phyloP scores from a whole-genome alignment of 2,888 invertebrate genomes.

The Gastracanthus pulcherrimus region DNA sequence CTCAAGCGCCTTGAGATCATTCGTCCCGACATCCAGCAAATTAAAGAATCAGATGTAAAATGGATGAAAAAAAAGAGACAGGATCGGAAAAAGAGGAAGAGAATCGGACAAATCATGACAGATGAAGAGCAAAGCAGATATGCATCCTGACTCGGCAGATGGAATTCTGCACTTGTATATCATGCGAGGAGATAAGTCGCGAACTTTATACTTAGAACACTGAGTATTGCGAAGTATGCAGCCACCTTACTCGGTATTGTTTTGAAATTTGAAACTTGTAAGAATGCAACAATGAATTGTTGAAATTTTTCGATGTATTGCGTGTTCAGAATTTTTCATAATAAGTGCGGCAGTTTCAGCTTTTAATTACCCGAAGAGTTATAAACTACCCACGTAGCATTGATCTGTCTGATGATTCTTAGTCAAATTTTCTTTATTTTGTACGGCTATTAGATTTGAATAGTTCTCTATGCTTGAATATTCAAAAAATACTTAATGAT shows the following conservation, averaged over 20 bases:
- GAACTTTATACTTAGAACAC: not conserved
- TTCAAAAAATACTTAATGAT: too few relatives aligned
- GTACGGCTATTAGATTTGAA: too few relatives aligned
- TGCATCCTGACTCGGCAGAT: not conserved
- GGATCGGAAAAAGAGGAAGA: not conserved
- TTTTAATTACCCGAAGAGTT: not conserved
- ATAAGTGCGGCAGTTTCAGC: not conserved
- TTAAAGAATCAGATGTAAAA: slow-evolving; percentile 27
- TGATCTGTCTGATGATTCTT: not conserved
- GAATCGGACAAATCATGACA: not conserved
- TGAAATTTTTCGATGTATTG: not conserved
- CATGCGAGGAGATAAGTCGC: not conserved
- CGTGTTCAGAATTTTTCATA: too few relatives aligned
- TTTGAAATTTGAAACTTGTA: not conserved
- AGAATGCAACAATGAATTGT: not conserved
- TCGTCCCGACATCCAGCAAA: slow-evolving; percentile 22
- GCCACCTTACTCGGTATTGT: not conserved
- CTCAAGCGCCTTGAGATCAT: not conserved
- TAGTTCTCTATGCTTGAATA: not conserved
- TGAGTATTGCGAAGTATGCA: not conserved
- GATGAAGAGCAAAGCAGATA: slow-evolving; percentile 1
- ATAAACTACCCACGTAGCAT: not conserved
- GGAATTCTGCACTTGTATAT: not conserved
- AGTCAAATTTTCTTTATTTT: not conserved
- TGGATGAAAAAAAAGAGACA: not conserved